Base-by-base conservation (phyloP, 2,797 vertebrate species). In the Apogon hyalosoma region DNA sequence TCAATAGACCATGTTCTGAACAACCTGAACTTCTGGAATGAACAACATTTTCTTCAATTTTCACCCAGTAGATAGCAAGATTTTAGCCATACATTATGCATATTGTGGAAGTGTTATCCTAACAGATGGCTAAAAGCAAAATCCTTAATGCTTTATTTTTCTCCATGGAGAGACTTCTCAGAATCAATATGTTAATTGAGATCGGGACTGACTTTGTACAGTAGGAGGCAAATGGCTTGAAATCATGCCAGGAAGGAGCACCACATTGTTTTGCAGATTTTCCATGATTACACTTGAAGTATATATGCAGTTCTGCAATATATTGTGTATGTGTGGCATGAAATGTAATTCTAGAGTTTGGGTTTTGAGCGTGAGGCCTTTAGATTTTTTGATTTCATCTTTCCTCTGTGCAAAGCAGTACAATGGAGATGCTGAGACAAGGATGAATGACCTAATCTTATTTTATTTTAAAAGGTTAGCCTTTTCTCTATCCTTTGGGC, bases 381-480 rank as follows among this genome's bases (percentile, higher is more conserved):
- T 43, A 61, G 63, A 83, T 70, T 66, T 57, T 67, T 41, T 42
- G 65, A 87, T 86, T 82, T 67, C 14, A 77, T 73, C 49, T 63
- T 54, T 67, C 50, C 48, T 63, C 64, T 73, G 73, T 63, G 71
- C 39, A 69, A 75, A 79, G 55, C 43, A 41, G 41, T 13, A 72
- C 77, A 72, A 72, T 75, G 45, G 48, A 83, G 86, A 85, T 42
- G 39, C 83, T 62, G 75, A 86, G 80, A 88, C 80, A 81, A 90
- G 76, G 76, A 90, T 75, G 80, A 90, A 86, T 83, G 70, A 70
- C 63, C 78, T 80, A 76, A 87, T 88, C 82, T 83, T 11, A 69
- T 75, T 90, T 85, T 75, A 80, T 79, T 90, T 86, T 50, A 51
- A 89, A 90, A 87, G 87, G 83, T 87, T 87, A 82, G 79, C 51